Percentiles rank a stretch among this genome's conserved stretches.
Conservation (phyloP, 2,113 vertebrate species). For the Pipra filicauda region DNA sequence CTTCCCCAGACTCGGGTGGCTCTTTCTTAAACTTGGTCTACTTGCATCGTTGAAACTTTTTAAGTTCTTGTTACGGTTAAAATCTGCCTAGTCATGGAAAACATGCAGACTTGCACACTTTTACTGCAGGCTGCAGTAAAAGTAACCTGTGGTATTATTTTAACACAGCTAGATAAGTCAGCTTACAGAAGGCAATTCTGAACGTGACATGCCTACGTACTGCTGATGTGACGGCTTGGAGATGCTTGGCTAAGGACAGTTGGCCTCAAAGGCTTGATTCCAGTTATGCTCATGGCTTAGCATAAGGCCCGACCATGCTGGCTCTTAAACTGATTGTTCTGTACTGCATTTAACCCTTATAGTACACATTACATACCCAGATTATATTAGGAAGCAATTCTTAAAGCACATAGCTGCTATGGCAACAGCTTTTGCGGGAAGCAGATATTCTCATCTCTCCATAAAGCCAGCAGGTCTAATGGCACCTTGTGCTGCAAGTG, state of each 20-base stretch:
- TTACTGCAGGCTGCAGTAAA: not conserved
- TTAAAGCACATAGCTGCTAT: not conserved
- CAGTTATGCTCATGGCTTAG: not conserved
- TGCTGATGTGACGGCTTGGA: not conserved
- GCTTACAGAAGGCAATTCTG: not conserved
- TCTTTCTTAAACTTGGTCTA: not conserved
- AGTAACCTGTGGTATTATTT: not conserved
- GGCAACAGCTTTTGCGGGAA: not conserved
- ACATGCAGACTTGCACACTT: not conserved
- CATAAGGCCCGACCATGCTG: not conserved
- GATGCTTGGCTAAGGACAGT: not conserved
- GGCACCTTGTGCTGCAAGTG: not conserved
- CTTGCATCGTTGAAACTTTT: not conserved
- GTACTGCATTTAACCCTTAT: not conserved
- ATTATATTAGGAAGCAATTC: not conserved
- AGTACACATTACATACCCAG: not conserved
- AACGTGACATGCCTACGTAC: accelerated
- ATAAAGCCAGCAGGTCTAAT: not conserved
- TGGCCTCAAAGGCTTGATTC: not conserved
- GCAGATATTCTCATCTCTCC: not conserved
- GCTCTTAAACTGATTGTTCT: not conserved
- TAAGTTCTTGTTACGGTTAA: not conserved
- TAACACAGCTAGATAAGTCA: not conserved
- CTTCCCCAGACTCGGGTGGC: not conserved
- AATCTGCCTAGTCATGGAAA: not conserved